Evolutionary conservation across 2,888 invertebrate genomes (phyloP).

Genomic region (Leptarthrus brevirostris): DNA sequence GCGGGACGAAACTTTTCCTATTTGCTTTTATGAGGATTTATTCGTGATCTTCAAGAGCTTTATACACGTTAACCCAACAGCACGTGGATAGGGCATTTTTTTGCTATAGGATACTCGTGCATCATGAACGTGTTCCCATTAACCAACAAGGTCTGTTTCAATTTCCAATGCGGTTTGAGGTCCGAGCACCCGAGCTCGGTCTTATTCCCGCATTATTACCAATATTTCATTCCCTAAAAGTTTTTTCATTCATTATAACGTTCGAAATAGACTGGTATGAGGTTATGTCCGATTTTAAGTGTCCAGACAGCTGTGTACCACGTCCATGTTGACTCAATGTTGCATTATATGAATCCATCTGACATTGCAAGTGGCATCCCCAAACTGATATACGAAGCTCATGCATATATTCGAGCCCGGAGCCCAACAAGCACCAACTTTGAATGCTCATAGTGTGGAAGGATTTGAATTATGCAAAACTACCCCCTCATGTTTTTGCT

Average conservation of each 20-base stretch:
- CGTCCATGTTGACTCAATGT: neutral
- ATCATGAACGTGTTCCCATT: constrained; percentile 9
- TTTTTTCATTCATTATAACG: constrained; percentile 8
- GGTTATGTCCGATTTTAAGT: neutral
- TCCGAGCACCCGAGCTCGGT: neutral
- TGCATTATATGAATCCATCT: constrained; percentile 20
- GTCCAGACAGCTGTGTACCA: neutral
- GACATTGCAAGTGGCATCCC: neutral
- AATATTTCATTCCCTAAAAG: constrained; percentile 25
- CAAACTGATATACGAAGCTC: constrained; percentile 20
- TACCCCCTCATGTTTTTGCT: neutral
- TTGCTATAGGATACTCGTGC: neutral
- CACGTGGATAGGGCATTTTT: neutral
- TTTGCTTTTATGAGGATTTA: constrained; percentile 53
- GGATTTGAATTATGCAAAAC: constrained; percentile 9
- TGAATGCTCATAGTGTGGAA: neutral
- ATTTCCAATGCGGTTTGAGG: constrained; percentile 8
- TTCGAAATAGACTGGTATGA: neutral
- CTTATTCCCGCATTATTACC: neutral
- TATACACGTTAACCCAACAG: constrained; percentile 7
- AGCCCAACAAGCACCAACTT: too few relatives aligned
- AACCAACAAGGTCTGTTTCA: constrained; percentile 23
- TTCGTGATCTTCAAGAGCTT: constrained; percentile 50
- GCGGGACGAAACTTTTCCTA: constrained; percentile 51
- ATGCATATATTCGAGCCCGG: neutral